phyloP scores from a whole-genome alignment of 2,797 vertebrate genomes.

The Micrastur ruficollis region DNA sequence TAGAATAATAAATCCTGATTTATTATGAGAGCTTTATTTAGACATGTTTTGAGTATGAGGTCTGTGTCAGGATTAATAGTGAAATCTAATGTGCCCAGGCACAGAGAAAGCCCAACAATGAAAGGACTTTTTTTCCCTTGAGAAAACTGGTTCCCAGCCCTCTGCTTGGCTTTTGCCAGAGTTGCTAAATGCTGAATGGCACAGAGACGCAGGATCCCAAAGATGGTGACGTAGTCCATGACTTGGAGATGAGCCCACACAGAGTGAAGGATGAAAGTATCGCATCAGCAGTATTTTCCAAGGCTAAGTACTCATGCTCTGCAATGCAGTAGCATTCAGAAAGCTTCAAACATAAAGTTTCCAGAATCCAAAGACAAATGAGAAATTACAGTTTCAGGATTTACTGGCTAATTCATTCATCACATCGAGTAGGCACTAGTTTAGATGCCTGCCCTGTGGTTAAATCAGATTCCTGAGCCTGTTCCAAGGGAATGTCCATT shows the following conservation, averaged over 20 bases:
- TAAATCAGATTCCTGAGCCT: background rate
- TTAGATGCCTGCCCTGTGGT: background rate
- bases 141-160: slow-evolving; percentile 53
- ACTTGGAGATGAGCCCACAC: slow-evolving; percentile 9
- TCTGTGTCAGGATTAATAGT: slow-evolving; percentile 51
- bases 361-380: background rate
- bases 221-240: background rate
- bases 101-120: slow-evolving; percentile 18
- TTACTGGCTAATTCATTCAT: background rate
- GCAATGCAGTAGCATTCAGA: background rate
- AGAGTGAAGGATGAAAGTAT: background rate
- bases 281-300: background rate
- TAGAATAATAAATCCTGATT: slow-evolving; percentile 67
- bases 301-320: background rate
- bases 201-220: background rate
- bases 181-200: slow-evolving; percentile 6
- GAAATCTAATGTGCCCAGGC: slow-evolving; percentile 37
- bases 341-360: background rate
- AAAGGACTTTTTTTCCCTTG: slow-evolving; percentile 49
- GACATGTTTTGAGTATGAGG: slow-evolving; percentile 46
- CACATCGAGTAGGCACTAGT: background rate
- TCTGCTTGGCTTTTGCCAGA: slow-evolving; percentile 1
- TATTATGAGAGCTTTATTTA: slow-evolving; percentile 55
- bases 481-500: background rate
- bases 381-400: background rate